Conservation (phyloP, 2,888 invertebrate genomes). For the Sclerodermus sp. region DNA sequence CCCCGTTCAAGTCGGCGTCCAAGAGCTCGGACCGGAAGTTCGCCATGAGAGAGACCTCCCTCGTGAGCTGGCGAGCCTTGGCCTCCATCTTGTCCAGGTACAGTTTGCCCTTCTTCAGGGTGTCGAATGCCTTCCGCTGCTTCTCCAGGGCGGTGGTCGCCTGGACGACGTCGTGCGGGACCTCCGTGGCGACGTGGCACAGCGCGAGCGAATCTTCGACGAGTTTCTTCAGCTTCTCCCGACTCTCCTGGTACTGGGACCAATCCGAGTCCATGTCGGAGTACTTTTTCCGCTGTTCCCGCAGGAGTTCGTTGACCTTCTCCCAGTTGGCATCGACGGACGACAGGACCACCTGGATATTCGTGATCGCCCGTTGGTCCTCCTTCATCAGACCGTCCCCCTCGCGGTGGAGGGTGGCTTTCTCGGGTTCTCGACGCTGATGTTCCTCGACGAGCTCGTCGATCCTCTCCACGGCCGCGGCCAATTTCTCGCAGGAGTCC, state of each 20-base stretch:
- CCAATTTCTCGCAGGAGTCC: constrained; percentile 59
- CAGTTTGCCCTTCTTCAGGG: constrained; percentile 73
- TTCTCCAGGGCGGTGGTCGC: constrained; percentile 73
- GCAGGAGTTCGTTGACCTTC: constrained; percentile 72
- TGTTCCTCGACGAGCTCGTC: constrained; percentile 61
- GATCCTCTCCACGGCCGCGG: constrained; percentile 60
- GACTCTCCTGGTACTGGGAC: constrained; percentile 75
- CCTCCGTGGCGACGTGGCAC: constrained; percentile 66
- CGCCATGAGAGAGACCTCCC: constrained; percentile 70
- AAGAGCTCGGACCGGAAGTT: constrained; percentile 65
- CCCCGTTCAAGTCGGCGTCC: constrained; percentile 63
- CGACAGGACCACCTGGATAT: constrained; percentile 77
- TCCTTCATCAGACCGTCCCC: constrained; percentile 79
- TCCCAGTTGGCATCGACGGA: constrained; percentile 82
- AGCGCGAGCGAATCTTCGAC: constrained; percentile 71
- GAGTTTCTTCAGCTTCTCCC: constrained; percentile 70
- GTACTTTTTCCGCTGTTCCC: constrained; percentile 75
- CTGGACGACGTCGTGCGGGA: constrained; percentile 74
- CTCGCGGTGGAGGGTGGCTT: constrained; percentile 76
- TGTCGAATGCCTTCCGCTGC: constrained; percentile 74
- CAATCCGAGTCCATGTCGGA: constrained; percentile 72
- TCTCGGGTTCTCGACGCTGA: constrained; percentile 65
- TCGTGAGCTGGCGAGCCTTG: constrained; percentile 72
- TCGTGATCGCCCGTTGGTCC: constrained; percentile 77
- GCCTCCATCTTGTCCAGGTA: constrained; percentile 77